phyloP scores from a whole-genome alignment of 2,797 vertebrate species.

The Tokudaia tokunoshimensis region DNA sequence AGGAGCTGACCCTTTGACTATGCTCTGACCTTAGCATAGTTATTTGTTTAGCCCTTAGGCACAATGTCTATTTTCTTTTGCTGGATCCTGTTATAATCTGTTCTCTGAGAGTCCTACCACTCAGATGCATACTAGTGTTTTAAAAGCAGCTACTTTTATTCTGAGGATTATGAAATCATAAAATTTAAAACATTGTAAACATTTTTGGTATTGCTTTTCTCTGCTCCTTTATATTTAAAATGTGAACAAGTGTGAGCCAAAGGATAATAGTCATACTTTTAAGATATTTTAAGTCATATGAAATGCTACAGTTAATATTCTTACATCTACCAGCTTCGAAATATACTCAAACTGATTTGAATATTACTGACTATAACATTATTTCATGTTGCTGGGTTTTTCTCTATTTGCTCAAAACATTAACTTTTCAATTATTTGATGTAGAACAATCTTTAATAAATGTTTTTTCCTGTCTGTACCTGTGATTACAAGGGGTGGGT shows the following conservation, averaged over 20 bases:
- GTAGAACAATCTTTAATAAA: background rate
- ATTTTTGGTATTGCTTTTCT: background rate
- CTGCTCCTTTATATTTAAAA: conserved; percentile 16
- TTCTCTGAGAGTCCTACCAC: background rate
- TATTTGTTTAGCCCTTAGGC: conserved; percentile 38
- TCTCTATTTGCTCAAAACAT: background rate
- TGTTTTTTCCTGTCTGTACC: background rate
- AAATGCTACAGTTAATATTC: conserved; percentile 3
- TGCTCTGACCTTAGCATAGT: background rate
- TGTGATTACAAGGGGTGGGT: background rate
- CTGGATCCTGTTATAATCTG: background rate
- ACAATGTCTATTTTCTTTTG: background rate
- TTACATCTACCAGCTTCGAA: background rate
- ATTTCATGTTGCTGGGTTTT: background rate
- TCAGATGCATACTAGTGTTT: background rate
- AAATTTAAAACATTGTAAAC: background rate
- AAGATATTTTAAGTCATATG: conserved; percentile 50
- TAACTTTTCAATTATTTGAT: background rate
- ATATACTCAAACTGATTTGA: background rate
- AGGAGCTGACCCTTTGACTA: background rate
- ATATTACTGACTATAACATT: conserved; percentile 3
- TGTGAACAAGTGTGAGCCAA: background rate
- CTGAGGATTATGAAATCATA: conserved; percentile 38
- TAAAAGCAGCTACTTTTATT: conserved; percentile 19
- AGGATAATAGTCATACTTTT: background rate